A percentile compares a stretch with the other conserved stretches of the same genome.
These are phyloP conservation scores for Globodera rostochiensis DNA, from an alignment of 1,140 invertebrate species.

Conservation along the genomic window DNA sequence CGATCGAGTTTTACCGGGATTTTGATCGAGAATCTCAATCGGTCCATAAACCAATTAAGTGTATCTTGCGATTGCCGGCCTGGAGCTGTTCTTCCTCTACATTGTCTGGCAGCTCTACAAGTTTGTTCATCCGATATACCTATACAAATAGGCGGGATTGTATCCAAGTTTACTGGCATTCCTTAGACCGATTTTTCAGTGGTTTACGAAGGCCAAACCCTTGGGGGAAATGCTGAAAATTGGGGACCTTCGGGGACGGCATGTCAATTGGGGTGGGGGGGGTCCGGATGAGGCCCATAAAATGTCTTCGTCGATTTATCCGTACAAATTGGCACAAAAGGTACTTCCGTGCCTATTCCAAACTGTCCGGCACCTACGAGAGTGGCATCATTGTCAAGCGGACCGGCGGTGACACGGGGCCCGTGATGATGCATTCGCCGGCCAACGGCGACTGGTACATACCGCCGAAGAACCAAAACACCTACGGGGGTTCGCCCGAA, in stretches of 20 bases:
- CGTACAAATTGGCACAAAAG: not conserved
- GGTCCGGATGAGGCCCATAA: no score
- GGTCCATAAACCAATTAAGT: constrained; percentile 17
- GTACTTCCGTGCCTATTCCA: constrained; percentile 17
- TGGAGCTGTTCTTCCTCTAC: constrained; percentile 64
- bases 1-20: no score
- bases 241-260: no score
- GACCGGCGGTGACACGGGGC: constrained; percentile 19
- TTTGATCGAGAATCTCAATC: no score
- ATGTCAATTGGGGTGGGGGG: no score
- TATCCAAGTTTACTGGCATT: not conserved
- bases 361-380: constrained; percentile 17
- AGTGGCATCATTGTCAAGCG: constrained; percentile 27
- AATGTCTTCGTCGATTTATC: not conserved
- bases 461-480: constrained; percentile 48
- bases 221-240: no score
- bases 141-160: not conserved
- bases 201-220: no score
- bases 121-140: constrained; percentile 30
- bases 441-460: constrained; percentile 43
- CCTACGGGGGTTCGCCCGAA: constrained; percentile 58
- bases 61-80: constrained; percentile 58
- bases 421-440: not conserved
- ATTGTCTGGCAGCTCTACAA: constrained; percentile 64
- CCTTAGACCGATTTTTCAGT: not conserved